Evolutionary conservation across 2,113 vertebrate genomes (phyloP).

Genomic region (Neopipo cinnamomea): DNA sequence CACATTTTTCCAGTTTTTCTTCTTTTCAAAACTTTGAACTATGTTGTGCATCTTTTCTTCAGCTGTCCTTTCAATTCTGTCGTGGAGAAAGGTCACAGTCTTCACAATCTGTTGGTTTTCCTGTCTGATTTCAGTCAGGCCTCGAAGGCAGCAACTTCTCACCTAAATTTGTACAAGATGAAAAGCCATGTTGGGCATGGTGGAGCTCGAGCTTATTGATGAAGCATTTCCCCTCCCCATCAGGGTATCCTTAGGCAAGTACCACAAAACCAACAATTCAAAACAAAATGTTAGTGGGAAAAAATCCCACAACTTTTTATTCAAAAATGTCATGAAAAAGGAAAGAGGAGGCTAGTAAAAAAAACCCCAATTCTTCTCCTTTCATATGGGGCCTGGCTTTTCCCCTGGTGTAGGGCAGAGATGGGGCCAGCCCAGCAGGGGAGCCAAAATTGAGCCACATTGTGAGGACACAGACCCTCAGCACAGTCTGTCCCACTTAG

Average conservation of each 20-base stretch:
- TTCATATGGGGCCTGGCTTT: background rate
- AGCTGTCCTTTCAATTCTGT: background rate
- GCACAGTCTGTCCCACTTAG: background rate
- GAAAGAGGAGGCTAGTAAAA: background rate
- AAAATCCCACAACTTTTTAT: background rate
- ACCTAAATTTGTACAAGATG: background rate
- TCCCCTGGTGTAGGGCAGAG: background rate
- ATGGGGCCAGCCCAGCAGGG: background rate
- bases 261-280: background rate
- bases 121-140: background rate
- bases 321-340: background rate
- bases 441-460: background rate
- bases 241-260: background rate
- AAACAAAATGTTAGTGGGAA: background rate
- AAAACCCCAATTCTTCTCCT: accelerated
- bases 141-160: background rate
- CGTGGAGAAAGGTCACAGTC: background rate
- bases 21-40: background rate
- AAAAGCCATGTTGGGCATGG: background rate
- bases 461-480: background rate
- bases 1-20: background rate
- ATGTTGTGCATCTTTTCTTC: background rate
- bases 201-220: background rate
- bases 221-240: background rate
- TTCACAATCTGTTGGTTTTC: background rate